These are phyloP conservation scores for Acrocyrtus sp. DNA, from an alignment of 2,888 invertebrate genomes.

Conservation along the genomic window DNA sequence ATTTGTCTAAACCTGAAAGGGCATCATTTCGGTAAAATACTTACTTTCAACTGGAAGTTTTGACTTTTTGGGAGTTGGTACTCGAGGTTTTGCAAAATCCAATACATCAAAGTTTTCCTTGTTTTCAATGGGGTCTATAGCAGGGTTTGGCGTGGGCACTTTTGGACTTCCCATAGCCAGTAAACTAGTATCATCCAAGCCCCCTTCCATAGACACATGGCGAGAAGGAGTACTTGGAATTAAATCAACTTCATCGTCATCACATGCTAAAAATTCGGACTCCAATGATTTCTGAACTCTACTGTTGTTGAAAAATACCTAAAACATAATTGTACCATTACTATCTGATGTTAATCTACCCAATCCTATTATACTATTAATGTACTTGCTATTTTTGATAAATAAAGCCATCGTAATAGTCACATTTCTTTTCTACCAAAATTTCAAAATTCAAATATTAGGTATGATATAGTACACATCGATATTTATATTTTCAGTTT, in stretches of 20 bases:
- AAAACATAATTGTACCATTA: background rate
- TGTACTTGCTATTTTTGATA: too few relatives aligned
- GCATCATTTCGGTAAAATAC: too few relatives aligned
- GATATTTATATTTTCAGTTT: background rate
- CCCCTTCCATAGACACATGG: constrained; percentile 67
- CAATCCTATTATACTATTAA: too few relatives aligned
- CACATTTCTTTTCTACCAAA: too few relatives aligned
- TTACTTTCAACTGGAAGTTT: constrained; percentile 23
- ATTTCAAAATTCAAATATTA: too few relatives aligned
- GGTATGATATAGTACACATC: background rate
- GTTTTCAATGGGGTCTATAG: constrained; percentile 47
- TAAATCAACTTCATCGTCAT: constrained; percentile 48
- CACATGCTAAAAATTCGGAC: constrained; percentile 59
- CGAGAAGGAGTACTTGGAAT: constrained; percentile 51
- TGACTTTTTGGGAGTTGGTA: constrained; percentile 65
- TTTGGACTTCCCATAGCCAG: constrained; percentile 65
- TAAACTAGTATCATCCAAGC: constrained; percentile 66
- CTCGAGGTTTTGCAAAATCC: constrained; percentile 65
- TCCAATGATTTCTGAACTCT: constrained; percentile 61
- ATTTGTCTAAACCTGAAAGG: too few relatives aligned
- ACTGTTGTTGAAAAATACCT: constrained; percentile 34
- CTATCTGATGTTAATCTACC: too few relatives aligned
- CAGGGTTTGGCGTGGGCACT: constrained; percentile 2
- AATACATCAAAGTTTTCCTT: constrained; percentile 62
- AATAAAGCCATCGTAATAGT: too few relatives aligned